Evolutionary conservation across 2,797 vertebrate genomes (phyloP).

Genomic region (Pempheris klunzingeri): DNA sequence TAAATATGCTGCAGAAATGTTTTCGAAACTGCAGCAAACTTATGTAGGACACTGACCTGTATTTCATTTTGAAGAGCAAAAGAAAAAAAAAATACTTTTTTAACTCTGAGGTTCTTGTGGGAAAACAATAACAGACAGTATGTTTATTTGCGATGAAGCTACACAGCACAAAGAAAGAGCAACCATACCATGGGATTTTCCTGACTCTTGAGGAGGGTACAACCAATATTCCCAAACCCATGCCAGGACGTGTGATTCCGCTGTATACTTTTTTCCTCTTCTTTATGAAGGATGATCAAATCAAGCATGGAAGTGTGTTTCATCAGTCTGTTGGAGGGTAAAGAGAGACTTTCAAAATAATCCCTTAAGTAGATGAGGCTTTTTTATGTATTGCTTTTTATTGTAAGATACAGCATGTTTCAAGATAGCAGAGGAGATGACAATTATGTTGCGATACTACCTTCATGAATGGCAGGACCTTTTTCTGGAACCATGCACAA

Average conservation of each 20-base stretch:
- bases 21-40: conserved; percentile 80
- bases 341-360: conserved; percentile 86
- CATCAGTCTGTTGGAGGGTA: conserved; percentile 83
- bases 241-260: conserved; percentile 80
- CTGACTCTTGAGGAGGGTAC: conserved; percentile 84
- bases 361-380: conserved; percentile 83
- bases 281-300: conserved; percentile 84
- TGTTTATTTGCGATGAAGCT: conserved; percentile 86
- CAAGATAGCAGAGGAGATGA: conserved; percentile 71
- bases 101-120: conserved; percentile 81
- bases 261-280: conserved; percentile 62
- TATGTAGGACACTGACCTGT: conserved; percentile 87
- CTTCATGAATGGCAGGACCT: conserved; percentile 66
- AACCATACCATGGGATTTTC: conserved; percentile 78
- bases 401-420: conserved; percentile 65
- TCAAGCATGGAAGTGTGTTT: conserved; percentile 81
- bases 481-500: conserved; percentile 59
- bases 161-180: conserved; percentile 82
- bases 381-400: conserved; percentile 72
- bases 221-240: conserved; percentile 86
- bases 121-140: conserved; percentile 86
- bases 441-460: conserved; percentile 72
- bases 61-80: conserved; percentile 83
- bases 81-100: conserved; percentile 77
- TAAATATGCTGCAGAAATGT: conserved; percentile 67